Evolutionary conservation across 1,140 invertebrate species (phyloP).

Genomic region (Conus ventricosus): DNA sequence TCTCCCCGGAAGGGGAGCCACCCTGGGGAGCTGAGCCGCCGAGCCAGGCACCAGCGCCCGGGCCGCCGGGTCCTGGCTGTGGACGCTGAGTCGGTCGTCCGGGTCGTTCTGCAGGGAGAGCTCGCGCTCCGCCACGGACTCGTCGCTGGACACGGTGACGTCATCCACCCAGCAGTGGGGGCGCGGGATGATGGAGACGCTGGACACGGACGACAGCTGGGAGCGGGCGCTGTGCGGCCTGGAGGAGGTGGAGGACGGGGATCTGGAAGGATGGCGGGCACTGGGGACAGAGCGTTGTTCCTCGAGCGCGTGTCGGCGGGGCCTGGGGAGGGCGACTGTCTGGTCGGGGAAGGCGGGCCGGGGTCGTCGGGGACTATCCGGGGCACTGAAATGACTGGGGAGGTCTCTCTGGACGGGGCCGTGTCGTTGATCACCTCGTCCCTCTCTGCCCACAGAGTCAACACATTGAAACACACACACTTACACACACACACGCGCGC

Average conservation of each 20-base stretch:
- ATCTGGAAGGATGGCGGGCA: neutral
- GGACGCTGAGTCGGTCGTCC: neutral
- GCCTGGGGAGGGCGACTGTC: neutral
- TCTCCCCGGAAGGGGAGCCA: neutral
- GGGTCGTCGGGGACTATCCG: neutral
- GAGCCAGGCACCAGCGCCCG: neutral
- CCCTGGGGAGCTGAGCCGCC: neutral
- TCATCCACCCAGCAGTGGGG: conserved; percentile 48
- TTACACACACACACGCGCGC: too few species aligned
- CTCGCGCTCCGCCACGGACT: neutral
- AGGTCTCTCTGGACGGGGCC: too few species aligned
- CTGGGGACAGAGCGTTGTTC: neutral
- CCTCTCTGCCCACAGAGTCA: too few species aligned
- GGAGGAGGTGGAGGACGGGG: neutral
- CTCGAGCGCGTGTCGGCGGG: neutral
- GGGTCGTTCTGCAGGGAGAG: neutral
- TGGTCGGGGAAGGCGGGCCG: neutral
- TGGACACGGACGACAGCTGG: neutral
- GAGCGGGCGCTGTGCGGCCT: neutral
- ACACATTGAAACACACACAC: too few species aligned
- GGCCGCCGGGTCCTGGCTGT: neutral
- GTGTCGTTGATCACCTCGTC: too few species aligned
- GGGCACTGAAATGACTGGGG: too few species aligned
- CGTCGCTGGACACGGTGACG: conserved; percentile 44
- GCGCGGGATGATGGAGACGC: neutral